A percentile compares a stretch with the other conserved stretches of the same genome.
Evolutionary conservation across 2,797 vertebrate species (phyloP).

Genomic region (Sebastiscus albofasciatus): DNA sequence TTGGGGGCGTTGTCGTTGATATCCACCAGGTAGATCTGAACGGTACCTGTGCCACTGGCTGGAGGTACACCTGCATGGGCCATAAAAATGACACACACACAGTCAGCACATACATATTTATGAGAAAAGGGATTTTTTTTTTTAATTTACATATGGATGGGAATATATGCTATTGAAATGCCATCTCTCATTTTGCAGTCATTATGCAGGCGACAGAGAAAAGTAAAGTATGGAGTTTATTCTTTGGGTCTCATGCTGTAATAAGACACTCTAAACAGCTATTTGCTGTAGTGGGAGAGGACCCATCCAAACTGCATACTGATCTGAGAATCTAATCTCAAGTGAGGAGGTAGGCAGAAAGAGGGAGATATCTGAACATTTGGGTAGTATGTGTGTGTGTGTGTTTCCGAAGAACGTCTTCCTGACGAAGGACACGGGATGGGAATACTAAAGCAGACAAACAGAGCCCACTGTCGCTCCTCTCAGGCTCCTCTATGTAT

Average conservation of each 20-base stretch:
- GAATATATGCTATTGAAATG: conserved; percentile 31
- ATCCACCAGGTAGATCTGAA: conserved; percentile 94
- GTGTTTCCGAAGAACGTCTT: conserved; percentile 66
- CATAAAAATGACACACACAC: conserved; percentile 26
- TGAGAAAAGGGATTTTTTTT: background rate
- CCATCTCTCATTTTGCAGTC: conserved; percentile 12
- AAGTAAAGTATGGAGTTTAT: conserved; percentile 37
- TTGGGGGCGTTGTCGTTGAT: conserved; percentile 97
- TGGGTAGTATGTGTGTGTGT: conserved; percentile 39
- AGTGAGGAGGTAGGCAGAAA: conserved; percentile 58
- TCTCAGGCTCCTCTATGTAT: conserved; percentile 80
- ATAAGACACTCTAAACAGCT: conserved; percentile 50
- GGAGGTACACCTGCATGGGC: conserved; percentile 85
- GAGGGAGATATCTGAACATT: conserved; percentile 66
- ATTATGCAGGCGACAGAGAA: conserved; percentile 41
- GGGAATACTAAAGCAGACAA: conserved; percentile 82
- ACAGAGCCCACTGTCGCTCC: conserved; percentile 77
- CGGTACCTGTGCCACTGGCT: conserved; percentile 94
- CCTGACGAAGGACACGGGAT: conserved; percentile 73
- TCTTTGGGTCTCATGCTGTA: conserved; percentile 34
- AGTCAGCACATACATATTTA: conserved; percentile 44
- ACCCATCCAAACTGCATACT: conserved; percentile 67
- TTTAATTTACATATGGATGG: conserved; percentile 27
- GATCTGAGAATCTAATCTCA: conserved; percentile 69
- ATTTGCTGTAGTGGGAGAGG: conserved; percentile 57